Evolutionary conservation across 2,888 invertebrate species (phyloP), one percentile per base, ranked within the genome.

Genomic region (Drosophila longiperda): DNA sequence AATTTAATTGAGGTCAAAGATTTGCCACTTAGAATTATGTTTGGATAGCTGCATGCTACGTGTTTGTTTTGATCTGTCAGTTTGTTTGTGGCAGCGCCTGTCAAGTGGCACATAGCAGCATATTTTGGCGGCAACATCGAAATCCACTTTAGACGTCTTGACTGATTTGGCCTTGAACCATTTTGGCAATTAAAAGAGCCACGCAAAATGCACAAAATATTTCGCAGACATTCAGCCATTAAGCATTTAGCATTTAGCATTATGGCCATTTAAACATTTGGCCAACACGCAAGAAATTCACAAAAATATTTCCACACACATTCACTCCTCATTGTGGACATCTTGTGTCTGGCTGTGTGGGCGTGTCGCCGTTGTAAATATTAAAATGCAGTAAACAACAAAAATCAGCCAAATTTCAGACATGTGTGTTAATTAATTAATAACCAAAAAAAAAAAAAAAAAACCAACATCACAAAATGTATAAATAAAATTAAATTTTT

Each of bases 91-190:
- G 65, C 59, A 57, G 60, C 49, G 58, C 66, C 55, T 73, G 73
- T 73, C 69, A 77, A 63, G 73, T 74, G 64, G 60, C 67, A 32
- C 49, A 45, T 0, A 76, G 66, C 59, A 38, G 23, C 54, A 55
- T 36, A 70, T 77, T 78, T 65, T 77, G 72, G 74, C 70, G 72
- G 59, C 75, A 77, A 87, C 86, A 84, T 45, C 77, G 73, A 84
- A 86, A 87, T 80, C 75, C 86, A 89, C 89, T 86, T 83, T 68
- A 78, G 80, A 64, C 66, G 29, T 40, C 57, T 68, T 50, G 58
- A 58, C 67, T 26, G 49, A 15, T 26, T 49, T 26, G 84, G 71
- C 87, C 86, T 89, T 89, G 86, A 87, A 87, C 89, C 87, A 87
- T 80, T 45, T 89, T 89, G 86, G 84, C 89, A 89, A 86, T 84